phyloP scores from a whole-genome alignment of 2,113 vertebrate genomes.

The Nesogale talazaci region DNA sequence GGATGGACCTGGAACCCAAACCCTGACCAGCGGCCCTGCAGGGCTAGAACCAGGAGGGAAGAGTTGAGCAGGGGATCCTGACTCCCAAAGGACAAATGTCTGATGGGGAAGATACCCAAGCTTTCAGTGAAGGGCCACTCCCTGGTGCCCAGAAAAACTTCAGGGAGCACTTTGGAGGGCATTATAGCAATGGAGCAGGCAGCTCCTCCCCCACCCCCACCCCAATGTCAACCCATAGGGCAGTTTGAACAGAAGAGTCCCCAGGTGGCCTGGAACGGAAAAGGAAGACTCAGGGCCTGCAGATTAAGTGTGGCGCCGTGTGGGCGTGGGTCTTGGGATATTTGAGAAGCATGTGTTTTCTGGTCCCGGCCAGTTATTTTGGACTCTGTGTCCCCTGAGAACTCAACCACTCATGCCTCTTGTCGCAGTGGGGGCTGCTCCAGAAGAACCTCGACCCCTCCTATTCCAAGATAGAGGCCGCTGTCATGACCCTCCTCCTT shows the following conservation, averaged over 20 bases:
- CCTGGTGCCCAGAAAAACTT: not conserved
- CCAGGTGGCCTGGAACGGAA: accelerated
- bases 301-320: not conserved
- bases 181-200: too few species aligned
- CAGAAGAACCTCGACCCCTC: accelerated
- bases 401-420: not conserved
- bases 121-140: accelerated
- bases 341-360: too few species aligned
- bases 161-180: not conserved
- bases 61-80: not conserved
- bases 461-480: not conserved
- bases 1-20: too few species aligned
- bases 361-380: accelerated
- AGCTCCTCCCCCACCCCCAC: too few species aligned
- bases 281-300: too few species aligned
- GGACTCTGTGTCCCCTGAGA: accelerated
- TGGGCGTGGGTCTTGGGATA: accelerated
- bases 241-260: not conserved
- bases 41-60: too few species aligned
- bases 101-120: accelerated
- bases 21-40: too few species aligned
- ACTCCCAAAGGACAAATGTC: accelerated
- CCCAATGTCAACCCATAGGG: not conserved
- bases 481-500: too few species aligned
- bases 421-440: not conserved